phyloP scores from a whole-genome alignment of 2,113 vertebrate genomes.

The Dolichotis patagonum region DNA sequence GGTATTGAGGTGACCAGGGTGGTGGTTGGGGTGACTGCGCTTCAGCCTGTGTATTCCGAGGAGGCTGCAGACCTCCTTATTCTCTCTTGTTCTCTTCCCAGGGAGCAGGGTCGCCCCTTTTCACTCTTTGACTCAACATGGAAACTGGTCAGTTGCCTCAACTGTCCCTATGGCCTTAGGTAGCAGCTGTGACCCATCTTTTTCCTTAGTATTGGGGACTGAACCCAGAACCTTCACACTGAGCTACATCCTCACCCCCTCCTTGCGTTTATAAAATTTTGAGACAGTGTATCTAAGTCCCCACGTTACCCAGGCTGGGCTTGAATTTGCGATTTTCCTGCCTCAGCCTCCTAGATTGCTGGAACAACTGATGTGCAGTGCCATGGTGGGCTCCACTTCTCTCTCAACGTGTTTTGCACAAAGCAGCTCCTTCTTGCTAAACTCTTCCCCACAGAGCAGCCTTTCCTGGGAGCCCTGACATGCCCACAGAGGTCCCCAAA shows the following conservation, averaged over 20 bases:
- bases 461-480: not conserved
- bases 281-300: not conserved
- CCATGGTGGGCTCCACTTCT: not conserved
- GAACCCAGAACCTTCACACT: not conserved
- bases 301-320: not conserved
- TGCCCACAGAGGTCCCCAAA: not conserved
- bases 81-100: not conserved
- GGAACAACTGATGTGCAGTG: not conserved
- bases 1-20: not conserved
- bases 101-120: not conserved
- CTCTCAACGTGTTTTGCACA: fast-evolving
- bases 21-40: not conserved
- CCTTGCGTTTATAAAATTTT: not conserved
- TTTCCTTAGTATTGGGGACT: not conserved
- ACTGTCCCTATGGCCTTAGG: not conserved
- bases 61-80: not conserved
- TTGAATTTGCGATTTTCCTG: not conserved
- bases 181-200: not conserved
- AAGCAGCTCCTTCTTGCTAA: not conserved
- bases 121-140: fast-evolving
- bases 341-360: not conserved
- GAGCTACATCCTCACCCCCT: not conserved
- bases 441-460: not conserved
- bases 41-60: not conserved
- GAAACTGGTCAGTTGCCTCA: not conserved